Evolutionary conservation across 2,797 vertebrate genomes (phyloP).

Genomic region (Syncerus caffer): DNA sequence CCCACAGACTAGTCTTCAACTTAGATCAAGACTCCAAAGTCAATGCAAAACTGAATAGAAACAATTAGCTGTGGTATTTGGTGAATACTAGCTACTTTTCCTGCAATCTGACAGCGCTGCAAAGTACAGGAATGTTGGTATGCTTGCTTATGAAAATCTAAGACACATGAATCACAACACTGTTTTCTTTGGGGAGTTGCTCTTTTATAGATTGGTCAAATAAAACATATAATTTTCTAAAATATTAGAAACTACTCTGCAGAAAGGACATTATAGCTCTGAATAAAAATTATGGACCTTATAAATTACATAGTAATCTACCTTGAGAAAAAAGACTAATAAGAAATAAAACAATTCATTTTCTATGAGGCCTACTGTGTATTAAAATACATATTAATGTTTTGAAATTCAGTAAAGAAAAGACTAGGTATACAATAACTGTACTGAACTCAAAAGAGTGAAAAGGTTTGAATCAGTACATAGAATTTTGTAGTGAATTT

Average conservation of each 20-base stretch:
- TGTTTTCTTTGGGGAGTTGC: neutral
- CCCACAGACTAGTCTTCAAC: neutral
- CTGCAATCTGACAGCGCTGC: neutral
- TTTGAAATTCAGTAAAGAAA: constrained; percentile 44
- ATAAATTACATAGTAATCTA: constrained; percentile 11
- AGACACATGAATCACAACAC: neutral
- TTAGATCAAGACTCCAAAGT: neutral
- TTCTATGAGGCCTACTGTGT: neutral
- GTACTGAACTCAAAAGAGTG: neutral
- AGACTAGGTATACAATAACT: neutral
- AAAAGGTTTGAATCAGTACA: neutral
- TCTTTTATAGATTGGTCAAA: neutral
- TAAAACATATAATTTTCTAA: constrained; percentile 17
- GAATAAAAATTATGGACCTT: neutral
- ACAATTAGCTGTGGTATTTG: neutral
- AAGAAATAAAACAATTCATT: constrained; percentile 32
- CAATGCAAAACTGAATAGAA: neutral
- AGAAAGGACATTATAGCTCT: neutral
- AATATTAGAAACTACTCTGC: constrained; percentile 12
- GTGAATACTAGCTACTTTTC: neutral
- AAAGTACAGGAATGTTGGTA: neutral
- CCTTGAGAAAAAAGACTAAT: constrained; percentile 52
- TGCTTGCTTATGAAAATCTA: neutral
- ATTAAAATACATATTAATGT: constrained; percentile 8
- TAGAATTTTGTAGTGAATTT: neutral